Evolutionary conservation across 2,888 invertebrate species (phyloP), one percentile per base, ranked within the genome.

Genomic region (Troides oblongomaculatus): DNA sequence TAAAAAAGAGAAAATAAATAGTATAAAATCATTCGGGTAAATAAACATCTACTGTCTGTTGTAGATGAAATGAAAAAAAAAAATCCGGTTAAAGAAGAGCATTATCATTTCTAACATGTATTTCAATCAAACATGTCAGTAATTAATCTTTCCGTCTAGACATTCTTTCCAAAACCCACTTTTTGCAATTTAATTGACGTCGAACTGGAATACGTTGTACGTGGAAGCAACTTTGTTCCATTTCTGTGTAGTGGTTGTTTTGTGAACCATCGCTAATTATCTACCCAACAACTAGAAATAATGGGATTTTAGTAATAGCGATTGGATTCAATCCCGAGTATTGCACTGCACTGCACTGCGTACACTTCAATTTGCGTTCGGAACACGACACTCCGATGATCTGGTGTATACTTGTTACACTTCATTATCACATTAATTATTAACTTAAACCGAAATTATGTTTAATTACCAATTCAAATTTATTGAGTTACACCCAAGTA

Each of bases 211-310:
- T 64, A 64, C 63, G 39, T 64, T 64, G 50, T 23, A 62, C 59
- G 53, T 63, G 39, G 50, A 59, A 58, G 30, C 50, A 59, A 64
- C 68, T 56, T 64, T 61, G 57, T 64, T 69, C 57, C 60, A 61
- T 61, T 69, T 64, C 64, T 43, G 61, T 62, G 61, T 43, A 65
- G 61, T 61, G 64, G 61, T 65, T 61, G 61, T 60, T 64, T 69
- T 64, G 63, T 64, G 64, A 64, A 69, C 56, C 61, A 61, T 67
- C 64, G n/a, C 60, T 69, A 65, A 69, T 69, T 69, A 69, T 14
- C 64, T 57, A 43, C 61, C 69, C n/a, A 69, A 43, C 69, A 36
- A 69, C 61, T 69, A 61, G 64, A 57, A 56, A 56, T 69, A 65
- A 66, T 70, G 59, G 30, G 60, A 59, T 63, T 68, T 66, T 60